Evolutionary conservation across 2,113 vertebrate genomes (phyloP).

Genomic region (Bos indicus): DNA sequence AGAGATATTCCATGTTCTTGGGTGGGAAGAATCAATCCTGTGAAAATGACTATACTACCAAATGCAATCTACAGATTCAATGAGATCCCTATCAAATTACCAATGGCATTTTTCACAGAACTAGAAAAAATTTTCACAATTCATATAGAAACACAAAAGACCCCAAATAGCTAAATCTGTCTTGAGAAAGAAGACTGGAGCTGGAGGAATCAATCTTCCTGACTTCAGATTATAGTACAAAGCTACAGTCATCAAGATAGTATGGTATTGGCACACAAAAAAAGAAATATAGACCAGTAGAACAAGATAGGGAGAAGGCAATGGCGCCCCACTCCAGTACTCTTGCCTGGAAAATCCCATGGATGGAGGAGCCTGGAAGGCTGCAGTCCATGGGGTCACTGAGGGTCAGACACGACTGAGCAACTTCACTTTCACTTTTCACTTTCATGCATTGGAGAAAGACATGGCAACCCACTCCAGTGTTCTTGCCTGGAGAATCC

Average conservation of each 20-base stretch:
- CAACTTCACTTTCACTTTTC: no score
- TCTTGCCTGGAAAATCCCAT: no score
- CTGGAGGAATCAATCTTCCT: background rate
- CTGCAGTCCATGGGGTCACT: no score
- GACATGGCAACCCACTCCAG: no score
- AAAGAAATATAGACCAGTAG: background rate
- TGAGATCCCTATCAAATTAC: background rate
- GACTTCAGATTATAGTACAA: background rate
- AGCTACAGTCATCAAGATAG: background rate
- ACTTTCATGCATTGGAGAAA: no score
- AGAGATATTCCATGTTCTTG: background rate
- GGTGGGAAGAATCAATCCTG: background rate
- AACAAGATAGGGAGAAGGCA: background rate
- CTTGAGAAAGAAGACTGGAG: background rate
- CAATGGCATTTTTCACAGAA: background rate
- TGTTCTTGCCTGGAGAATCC: no score
- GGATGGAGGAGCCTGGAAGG: no score
- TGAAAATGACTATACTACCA: background rate
- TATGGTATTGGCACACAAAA: background rate
- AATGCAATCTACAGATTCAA: background rate
- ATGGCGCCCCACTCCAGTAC: no score
- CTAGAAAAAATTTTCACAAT: background rate
- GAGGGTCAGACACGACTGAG: no score
- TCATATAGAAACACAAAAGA: background rate
- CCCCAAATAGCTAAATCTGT: background rate